Percentiles rank a stretch among this genome's conserved stretches.
Evolutionary conservation across 2,113 vertebrate species (phyloP).

Genomic region (Tupaia chinensis): DNA sequence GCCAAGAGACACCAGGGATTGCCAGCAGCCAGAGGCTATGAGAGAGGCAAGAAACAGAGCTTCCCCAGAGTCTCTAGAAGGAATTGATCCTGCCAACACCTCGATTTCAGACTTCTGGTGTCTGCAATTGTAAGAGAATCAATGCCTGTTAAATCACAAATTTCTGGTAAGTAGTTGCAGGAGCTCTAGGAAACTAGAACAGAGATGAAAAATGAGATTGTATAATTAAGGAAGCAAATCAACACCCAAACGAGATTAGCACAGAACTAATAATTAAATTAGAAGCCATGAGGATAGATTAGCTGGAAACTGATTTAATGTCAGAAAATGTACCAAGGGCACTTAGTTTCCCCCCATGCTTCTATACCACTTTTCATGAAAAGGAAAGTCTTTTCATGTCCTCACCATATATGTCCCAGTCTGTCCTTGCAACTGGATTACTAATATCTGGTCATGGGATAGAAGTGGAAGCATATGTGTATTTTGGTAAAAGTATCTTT

Average conservation of each 20-base stretch:
- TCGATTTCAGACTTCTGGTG: neutral
- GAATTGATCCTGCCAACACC: neutral
- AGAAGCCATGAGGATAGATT: neutral
- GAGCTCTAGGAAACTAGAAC: constrained; percentile 29
- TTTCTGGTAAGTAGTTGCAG: constrained; percentile 36
- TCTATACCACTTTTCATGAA: neutral
- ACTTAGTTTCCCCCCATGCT: neutral
- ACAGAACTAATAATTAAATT: constrained; percentile 62
- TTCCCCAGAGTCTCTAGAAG: neutral
- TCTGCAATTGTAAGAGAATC: constrained; percentile 40
- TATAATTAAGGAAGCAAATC: constrained; percentile 36
- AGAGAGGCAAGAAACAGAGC: neutral
- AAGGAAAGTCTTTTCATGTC: neutral
- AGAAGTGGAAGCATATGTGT: neutral
- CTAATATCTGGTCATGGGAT: neutral
- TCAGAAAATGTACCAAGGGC: neutral
- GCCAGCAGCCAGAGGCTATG: neutral
- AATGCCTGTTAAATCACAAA: neutral
- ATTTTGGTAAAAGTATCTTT: neutral
- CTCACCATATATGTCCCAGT: neutral
- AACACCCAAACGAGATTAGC: constrained; percentile 46
- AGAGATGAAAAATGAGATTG: constrained; percentile 48
- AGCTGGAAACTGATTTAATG: constrained; percentile 28
- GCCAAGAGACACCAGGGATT: neutral
- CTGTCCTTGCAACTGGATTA: neutral